Conservation (phyloP, 2,113 vertebrate genomes). For the Daphoenositta chrysoptera region DNA sequence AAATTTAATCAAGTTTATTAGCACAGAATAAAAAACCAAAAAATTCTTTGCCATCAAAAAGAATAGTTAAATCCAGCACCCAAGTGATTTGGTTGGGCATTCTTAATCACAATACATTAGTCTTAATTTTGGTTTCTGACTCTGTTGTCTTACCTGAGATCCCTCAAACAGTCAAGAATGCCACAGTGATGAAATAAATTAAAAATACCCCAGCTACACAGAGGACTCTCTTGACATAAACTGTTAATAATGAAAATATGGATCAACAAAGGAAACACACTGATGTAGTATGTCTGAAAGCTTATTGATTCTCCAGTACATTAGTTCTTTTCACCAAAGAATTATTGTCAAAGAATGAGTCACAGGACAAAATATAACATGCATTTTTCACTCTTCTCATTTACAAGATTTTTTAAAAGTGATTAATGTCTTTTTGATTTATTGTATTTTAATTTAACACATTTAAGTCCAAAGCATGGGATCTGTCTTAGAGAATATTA, state of each 20-base stretch:
- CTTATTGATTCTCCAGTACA: conserved; percentile 70
- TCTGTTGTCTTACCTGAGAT: conserved; percentile 14
- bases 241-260: conserved; percentile 66
- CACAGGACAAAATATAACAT: conserved; percentile 58
- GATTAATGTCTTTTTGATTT: neutral
- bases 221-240: conserved; percentile 59
- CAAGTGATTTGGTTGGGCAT: neutral
- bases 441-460: neutral
- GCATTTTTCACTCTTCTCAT: conserved; percentile 4
- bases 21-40: neutral
- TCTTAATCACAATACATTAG: neutral
- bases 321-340: conserved; percentile 67
- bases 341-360: conserved; percentile 69
- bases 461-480: neutral
- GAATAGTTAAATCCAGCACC: neutral
- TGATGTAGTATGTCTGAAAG: conserved; percentile 68
- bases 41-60: neutral
- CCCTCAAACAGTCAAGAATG: neutral
- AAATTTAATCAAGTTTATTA: neutral
- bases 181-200: conserved; percentile 59
- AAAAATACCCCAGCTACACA: neutral
- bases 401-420: neutral
- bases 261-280: conserved; percentile 54
- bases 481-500: neutral
- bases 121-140: conserved; percentile 10